Base-by-base conservation (phyloP, 2,113 vertebrate genomes). In the Centropristis striata region DNA sequence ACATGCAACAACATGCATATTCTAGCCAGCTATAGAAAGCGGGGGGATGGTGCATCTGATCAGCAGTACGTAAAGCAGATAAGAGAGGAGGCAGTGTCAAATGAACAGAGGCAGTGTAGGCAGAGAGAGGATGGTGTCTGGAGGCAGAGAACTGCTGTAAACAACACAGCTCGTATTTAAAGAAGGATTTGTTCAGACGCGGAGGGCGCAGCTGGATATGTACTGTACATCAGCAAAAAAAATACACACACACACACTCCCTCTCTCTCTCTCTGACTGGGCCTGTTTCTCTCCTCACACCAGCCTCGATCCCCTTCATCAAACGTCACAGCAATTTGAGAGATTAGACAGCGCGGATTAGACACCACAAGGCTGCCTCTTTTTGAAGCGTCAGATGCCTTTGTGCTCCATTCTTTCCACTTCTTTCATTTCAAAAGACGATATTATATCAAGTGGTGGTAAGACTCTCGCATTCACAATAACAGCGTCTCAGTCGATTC, bases 271-370 rank as follows among this genome's bases (percentile, higher is more conserved):
- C 69, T 75, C 42, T 72, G 70, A 75, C 88, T 72, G 55, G 81
- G 74, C 72, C 61, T 10, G 57, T 78, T 86, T 77, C 81, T 84
- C 79, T 71, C 60, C 68, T 65, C 64, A 28, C 72, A 73, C 60
- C 78, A 57, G 75, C 75, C 88, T 87, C 76, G 57, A 72, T 85
- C 78, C 81, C 73, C 83, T 86, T 90, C 88, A 90, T 90, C 90
- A 89, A 91, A 90, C 85, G 88, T 93, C 87, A 93, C 91, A 90
- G 90, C 87, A 88, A 91, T 94, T 91, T 93, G 86, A 85, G 90
- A 92, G 92, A 92, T 93, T 93, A 93, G 90, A 92, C 88, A 53
- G 78, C 28, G 20, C 28, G 89, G 91, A 90, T 94, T 94, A 94
- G 81, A 86, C 89, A 65, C 68, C 89, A 87, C 80, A 78, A 89